phyloP scores from a whole-genome alignment of 2,888 invertebrate genomes.

The Cephus nigrinus region DNA sequence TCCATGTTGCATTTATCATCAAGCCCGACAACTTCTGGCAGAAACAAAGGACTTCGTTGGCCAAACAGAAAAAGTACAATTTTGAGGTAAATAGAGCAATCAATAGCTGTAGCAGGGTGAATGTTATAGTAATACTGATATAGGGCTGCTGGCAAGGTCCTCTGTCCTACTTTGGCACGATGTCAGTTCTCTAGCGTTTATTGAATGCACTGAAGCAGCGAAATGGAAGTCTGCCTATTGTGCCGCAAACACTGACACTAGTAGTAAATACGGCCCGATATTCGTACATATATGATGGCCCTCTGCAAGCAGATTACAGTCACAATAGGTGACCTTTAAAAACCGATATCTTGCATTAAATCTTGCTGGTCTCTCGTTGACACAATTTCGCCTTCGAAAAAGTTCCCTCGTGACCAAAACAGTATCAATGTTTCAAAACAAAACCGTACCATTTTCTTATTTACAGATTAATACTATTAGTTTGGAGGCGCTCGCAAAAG shows the following conservation, averaged over 20 bases:
- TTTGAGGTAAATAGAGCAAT: conserved; percentile 82
- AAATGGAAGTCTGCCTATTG: conserved; percentile 44
- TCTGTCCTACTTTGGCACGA: conserved; percentile 48
- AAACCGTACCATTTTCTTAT: not conserved
- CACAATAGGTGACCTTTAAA: conserved; percentile 43
- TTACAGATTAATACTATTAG: conserved; percentile 95
- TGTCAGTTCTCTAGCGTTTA: conserved; percentile 40
- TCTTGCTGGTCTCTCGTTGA: not conserved
- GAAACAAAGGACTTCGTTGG: conserved; percentile 96
- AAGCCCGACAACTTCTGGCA: conserved; percentile 99
- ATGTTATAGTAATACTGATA: conserved; percentile 40
- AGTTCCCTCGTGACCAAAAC: not conserved
- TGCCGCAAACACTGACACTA: conserved; percentile 37
- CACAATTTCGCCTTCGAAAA: not conserved
- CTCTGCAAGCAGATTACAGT: not conserved
- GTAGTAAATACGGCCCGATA: conserved; percentile 38
- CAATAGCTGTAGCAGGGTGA: conserved; percentile 43
- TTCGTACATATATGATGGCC: not conserved
- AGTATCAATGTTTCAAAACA: not conserved
- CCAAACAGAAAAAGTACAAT: conserved; percentile 98
- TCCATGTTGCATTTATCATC: conserved; percentile 95
- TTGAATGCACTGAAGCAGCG: conserved; percentile 47
- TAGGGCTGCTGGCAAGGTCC: conserved; percentile 25
- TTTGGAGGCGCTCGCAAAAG: conserved; percentile 92
- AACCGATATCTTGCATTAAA: conserved; percentile 29